These are phyloP conservation scores for Augiades crinisus DNA, from an alignment of 2,888 invertebrate genomes.

Conservation along the genomic window DNA sequence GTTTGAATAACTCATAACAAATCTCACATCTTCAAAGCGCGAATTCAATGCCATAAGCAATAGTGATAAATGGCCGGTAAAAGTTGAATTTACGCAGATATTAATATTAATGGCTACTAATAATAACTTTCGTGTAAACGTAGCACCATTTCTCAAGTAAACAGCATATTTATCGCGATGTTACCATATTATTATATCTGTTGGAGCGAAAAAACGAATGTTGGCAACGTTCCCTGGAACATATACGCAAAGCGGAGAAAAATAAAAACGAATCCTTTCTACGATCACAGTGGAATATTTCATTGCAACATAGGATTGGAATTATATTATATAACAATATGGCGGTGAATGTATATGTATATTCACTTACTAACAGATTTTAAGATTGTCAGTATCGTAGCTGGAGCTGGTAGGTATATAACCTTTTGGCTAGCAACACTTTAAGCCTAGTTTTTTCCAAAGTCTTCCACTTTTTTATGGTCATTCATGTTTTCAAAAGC, in stretches of 20 bases:
- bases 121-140: conserved; percentile 21
- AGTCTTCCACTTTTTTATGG: too few relatives aligned
- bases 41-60: conserved; percentile 11
- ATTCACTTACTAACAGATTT: too few relatives aligned
- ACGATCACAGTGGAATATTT: conserved; percentile 20
- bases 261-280: conserved; percentile 34
- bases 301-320: too few relatives aligned
- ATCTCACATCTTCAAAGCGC: conserved; percentile 17
- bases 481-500: too few relatives aligned
- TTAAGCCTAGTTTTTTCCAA: too few relatives aligned
- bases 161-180: conserved; percentile 31
- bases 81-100: conserved; percentile 15
- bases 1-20: conserved; percentile 8
- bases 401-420: too few relatives aligned
- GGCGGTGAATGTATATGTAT: too few relatives aligned
- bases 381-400: too few relatives aligned
- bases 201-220: conserved; percentile 36
- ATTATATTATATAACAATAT: too few relatives aligned
- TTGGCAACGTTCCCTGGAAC: conserved; percentile 37
- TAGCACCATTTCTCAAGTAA: conserved; percentile 10
- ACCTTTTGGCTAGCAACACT: too few relatives aligned
- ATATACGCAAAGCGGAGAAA: conserved; percentile 36
- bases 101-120: conserved; percentile 24
- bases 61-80: conserved; percentile 17
- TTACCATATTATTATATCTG: conserved; percentile 31